Percentiles rank a stretch among this genome's conserved stretches.
These are phyloP conservation scores for Cacoxenus indagator DNA, from an alignment of 2,888 invertebrate species.

Conservation along the genomic window DNA sequence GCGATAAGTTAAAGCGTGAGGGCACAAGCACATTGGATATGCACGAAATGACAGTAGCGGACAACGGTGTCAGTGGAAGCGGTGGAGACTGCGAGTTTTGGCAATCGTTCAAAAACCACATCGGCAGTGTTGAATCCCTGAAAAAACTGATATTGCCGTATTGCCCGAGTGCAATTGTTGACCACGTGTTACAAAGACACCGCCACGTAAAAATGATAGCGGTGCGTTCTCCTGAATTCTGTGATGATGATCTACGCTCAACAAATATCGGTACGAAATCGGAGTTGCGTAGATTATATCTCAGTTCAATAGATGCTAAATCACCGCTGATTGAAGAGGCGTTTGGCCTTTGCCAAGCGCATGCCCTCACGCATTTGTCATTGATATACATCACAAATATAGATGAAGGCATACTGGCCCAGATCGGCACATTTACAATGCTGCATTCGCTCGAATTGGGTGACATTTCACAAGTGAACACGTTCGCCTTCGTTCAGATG, in stretches of 20 bases:
- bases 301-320: conserved; percentile 80
- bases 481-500: conserved; percentile 76
- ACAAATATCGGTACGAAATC: conserved; percentile 75
- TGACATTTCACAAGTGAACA: conserved; percentile 81
- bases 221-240: no score
- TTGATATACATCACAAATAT: conserved; percentile 74
- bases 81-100: no score
- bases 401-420: conserved; percentile 74
- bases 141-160: no score
- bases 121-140: no score
- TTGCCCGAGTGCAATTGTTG: no score
- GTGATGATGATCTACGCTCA: conserved; percentile 77
- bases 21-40: no score
- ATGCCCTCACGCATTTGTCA: conserved; percentile 74
- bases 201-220: no score
- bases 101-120: no score
- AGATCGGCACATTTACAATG: conserved; percentile 76
- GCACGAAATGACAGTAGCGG: no score
- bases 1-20: no score
- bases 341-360: conserved; percentile 77
- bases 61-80: no score
- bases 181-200: no score
- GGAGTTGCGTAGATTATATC: conserved; percentile 79
- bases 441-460: conserved; percentile 85
- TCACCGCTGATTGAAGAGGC: conserved; percentile 72